phyloP scores from a whole-genome alignment of 2,888 invertebrate species.

The Odontocerum albicorne region DNA sequence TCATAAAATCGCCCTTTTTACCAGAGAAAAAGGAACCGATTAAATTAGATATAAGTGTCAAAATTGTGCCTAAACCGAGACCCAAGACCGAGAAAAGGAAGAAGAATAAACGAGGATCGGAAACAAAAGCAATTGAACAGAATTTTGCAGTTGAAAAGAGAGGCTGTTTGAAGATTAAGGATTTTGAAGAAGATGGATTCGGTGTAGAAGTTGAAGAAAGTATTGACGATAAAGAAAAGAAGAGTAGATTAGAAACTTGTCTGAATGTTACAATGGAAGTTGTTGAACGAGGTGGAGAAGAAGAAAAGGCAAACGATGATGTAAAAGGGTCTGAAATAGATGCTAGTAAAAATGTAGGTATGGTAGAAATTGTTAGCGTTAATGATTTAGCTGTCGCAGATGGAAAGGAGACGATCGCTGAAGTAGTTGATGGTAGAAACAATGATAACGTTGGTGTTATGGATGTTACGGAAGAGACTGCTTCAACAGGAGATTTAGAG shows the following conservation, averaged over 20 bases:
- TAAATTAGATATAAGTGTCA: constrained; percentile 77
- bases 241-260: neutral
- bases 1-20: constrained; percentile 63
- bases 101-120: constrained; percentile 13
- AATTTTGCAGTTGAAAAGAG: neutral
- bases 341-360: too few relatives aligned
- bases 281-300: neutral
- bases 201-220: neutral
- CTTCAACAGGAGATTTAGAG: neutral
- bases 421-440: too few relatives aligned
- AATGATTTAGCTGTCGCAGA: too few relatives aligned
- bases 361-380: too few relatives aligned
- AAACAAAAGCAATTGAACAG: constrained; percentile 16
- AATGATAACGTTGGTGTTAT: neutral
- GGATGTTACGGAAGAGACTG: neutral
- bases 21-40: constrained; percentile 69
- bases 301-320: neutral
- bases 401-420: too few relatives aligned
- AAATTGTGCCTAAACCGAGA: constrained; percentile 66
- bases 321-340: too few relatives aligned
- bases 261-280: neutral
- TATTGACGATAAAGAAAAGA: neutral
- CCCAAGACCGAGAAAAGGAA: constrained; percentile 49
- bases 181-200: neutral
- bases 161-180: neutral